Base-by-base conservation (phyloP, 2,888 invertebrate genomes). In the Altica lythri region DNA sequence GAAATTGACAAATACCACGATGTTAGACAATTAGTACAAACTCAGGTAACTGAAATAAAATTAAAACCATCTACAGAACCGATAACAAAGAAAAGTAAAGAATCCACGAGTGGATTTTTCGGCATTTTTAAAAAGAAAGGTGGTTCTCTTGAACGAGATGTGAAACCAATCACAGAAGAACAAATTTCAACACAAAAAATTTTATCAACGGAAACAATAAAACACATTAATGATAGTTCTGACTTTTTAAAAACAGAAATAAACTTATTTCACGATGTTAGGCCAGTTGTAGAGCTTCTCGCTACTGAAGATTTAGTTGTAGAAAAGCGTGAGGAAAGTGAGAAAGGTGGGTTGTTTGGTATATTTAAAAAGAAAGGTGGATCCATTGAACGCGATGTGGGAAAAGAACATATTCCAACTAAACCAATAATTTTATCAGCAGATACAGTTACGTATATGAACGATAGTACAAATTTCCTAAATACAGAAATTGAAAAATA, bases 251-350 rank as follows among this genome's bases (percentile, higher is more conserved):
- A 49, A 46, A 53, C 48, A 19, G 68, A 68, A 62, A 34, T 68
- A 30, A 60, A 63, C 17, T 49, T 34, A 29, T 67, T 64, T 54
- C 60, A 68, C 22, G 67, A 67, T 46, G 64, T 63, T 19, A 49
- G 57, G 34, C 60, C 60, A 3, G 45, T 54, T 37, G 29, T 34
- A 35, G 40, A 17, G 18, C 12, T 29, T 6, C 43, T 16, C 29
- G 18, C 14, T 10, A 22, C 16, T 4, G 48, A 37, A 18, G 8
- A 2, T 30, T 25, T 25, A 1, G 32, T 32, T 16, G 17, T 4
- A 34, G 42, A 32, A 25, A 42, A 16, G 29, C 2, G 12, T 8
- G 14, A n/a, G n/a, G n/a, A n/a, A n/a, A n/a, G 1, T 3, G 29
- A 12, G 6, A 30, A 40, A 19, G 43, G 9, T 19, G 50, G 54